Percentiles rank a stretch among this genome's conserved stretches.
phyloP scores from a whole-genome alignment of 2,888 invertebrate genomes.

The Lochmaea capreae region DNA sequence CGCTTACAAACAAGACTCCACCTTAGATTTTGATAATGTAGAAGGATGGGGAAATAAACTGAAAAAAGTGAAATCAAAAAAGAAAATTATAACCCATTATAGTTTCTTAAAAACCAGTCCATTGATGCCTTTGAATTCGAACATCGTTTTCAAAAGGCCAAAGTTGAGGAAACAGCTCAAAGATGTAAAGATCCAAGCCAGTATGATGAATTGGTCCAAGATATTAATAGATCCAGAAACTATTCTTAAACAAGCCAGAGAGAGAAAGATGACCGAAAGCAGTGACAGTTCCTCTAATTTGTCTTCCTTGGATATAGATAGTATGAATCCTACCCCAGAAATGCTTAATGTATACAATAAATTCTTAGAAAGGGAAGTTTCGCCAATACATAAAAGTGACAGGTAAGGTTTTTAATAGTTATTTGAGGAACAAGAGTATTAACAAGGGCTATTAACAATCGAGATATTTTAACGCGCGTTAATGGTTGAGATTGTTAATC shows the following conservation, averaged over 20 bases:
- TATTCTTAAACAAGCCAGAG: slow-evolving; percentile 68
- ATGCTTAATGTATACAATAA: slow-evolving; percentile 77
- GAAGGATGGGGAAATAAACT: slow-evolving; percentile 64
- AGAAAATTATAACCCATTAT: slow-evolving; percentile 21
- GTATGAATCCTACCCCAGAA: slow-evolving; percentile 76
- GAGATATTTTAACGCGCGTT: too few species aligned
- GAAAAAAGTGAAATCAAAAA: slow-evolving; percentile 50
- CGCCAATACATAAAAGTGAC: slow-evolving; percentile 56
- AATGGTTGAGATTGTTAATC: too few species aligned
- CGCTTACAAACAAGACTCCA: slow-evolving; percentile 63
- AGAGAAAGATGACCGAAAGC: slow-evolving; percentile 65
- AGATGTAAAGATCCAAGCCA: slow-evolving; percentile 60
- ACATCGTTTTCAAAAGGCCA: slow-evolving; percentile 70
- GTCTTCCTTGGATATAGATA: slow-evolving; percentile 65
- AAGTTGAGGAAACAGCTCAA: slow-evolving; percentile 66
- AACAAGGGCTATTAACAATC: too few species aligned
- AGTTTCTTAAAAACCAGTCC: slow-evolving; percentile 44
- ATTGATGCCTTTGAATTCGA: slow-evolving; percentile 65
- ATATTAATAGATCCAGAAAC: slow-evolving; percentile 74
- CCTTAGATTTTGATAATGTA: slow-evolving; percentile 65
- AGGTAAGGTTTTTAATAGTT: slow-evolving; percentile 53
- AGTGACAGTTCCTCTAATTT: slow-evolving; percentile 61
- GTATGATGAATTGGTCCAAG: slow-evolving; percentile 76
- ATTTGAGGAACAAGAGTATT: too few species aligned
- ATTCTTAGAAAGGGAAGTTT: slow-evolving; percentile 70